A percentile compares a stretch with the other conserved stretches of the same genome.
phyloP scores from a whole-genome alignment of 2,797 vertebrate genomes.

The Xenops minutus region DNA sequence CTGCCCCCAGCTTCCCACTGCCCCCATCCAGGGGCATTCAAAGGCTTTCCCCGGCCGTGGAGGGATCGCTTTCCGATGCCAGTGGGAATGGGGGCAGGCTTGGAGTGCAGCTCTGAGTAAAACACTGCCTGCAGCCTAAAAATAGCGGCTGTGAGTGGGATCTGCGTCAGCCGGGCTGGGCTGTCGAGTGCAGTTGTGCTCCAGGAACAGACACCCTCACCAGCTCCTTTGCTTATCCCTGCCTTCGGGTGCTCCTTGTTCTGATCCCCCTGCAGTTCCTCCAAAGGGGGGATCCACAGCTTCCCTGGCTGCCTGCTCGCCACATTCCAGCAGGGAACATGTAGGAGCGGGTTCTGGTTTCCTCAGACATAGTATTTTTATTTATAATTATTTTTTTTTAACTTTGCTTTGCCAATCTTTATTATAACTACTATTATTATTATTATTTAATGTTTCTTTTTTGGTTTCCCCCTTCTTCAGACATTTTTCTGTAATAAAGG shows the following conservation, averaged over 20 bases:
- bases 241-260: neutral
- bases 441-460: fast-evolving
- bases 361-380: neutral
- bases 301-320: neutral
- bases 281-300: neutral
- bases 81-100: neutral
- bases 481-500: neutral
- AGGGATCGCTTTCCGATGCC: fast-evolving
- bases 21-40: neutral
- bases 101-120: neutral
- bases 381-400: neutral
- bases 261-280: neutral
- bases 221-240: neutral
- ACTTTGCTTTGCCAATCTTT: too few species aligned
- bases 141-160: neutral
- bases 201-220: neutral
- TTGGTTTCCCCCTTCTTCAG: fast-evolving
- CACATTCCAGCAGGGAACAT: fast-evolving
- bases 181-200: neutral
- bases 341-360: neutral
- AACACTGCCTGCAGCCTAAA: neutral
- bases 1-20: neutral
- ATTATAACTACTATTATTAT: neutral
- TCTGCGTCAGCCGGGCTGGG: neutral
- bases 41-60: neutral